Evolutionary conservation across 2,888 invertebrate species (phyloP).

Genomic region (Eupithecia abbreviata): DNA sequence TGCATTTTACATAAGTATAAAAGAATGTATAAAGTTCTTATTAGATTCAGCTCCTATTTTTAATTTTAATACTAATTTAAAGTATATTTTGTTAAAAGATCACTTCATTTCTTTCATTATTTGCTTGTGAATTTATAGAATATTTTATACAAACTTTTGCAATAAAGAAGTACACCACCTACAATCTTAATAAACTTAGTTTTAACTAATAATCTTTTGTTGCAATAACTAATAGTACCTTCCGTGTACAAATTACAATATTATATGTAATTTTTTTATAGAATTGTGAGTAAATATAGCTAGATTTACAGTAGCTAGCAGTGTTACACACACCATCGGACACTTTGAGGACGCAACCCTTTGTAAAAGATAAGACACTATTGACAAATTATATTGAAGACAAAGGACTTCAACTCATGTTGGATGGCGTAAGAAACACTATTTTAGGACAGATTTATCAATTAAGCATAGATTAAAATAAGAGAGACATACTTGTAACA

Average conservation of each 20-base stretch:
- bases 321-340: not conserved
- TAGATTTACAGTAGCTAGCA: not conserved
- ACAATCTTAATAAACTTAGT: not conserved
- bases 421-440: not conserved
- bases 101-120: not conserved
- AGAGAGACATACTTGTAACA: conserved; percentile 10
- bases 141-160: not conserved
- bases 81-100: not conserved
- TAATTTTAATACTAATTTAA: not conserved
- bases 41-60: not conserved
- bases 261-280: not conserved
- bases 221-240: conserved; percentile 1
- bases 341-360: not conserved
- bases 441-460: conserved; percentile 12
- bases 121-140: not conserved
- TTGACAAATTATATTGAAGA: not conserved
- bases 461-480: not conserved
- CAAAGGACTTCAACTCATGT: not conserved
- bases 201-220: conserved; percentile 6
- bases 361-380: not conserved
- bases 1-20: conserved; percentile 20
- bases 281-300: not conserved
- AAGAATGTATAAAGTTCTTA: not conserved
- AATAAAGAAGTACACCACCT: conserved; percentile 11
- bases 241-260: not conserved